Conservation (phyloP, 2,113 vertebrate species). For the Cynocephalus volans region DNA sequence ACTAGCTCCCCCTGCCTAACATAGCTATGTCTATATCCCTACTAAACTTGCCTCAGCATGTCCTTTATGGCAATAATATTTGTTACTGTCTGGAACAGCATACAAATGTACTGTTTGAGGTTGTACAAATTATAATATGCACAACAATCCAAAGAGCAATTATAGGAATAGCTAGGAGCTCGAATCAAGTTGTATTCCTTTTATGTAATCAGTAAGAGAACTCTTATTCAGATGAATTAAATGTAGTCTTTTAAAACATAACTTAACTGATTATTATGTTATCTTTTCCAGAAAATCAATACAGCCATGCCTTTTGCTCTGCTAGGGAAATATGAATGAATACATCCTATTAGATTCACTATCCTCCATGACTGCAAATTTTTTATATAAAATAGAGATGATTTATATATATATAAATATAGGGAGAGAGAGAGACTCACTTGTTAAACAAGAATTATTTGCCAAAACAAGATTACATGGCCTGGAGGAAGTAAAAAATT, state of each 20-base stretch:
- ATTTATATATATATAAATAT: background rate
- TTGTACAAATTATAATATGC: background rate
- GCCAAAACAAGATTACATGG: background rate
- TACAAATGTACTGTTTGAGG: background rate
- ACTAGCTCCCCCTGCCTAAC: background rate
- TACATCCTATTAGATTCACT: background rate
- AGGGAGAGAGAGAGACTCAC: background rate
- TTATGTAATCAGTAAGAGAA: background rate
- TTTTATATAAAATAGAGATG: background rate
- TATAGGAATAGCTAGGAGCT: background rate
- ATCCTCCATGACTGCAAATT: background rate
- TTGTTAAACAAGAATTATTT: constrained; percentile 46
- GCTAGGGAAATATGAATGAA: constrained; percentile 42
- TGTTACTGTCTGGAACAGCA: background rate
- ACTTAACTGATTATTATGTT: background rate
- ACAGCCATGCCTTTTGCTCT: background rate
- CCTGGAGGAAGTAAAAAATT: background rate
- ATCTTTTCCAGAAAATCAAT: background rate
- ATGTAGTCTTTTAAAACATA: background rate
- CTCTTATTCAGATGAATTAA: constrained; percentile 10
- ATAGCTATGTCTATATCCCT: background rate
- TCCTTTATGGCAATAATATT: background rate
- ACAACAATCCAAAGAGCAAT: background rate
- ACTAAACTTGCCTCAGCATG: background rate
- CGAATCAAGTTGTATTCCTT: background rate